phyloP scores from a whole-genome alignment of 64 coral and sea anemone genomes.

The Trachythela sp. region DNA sequence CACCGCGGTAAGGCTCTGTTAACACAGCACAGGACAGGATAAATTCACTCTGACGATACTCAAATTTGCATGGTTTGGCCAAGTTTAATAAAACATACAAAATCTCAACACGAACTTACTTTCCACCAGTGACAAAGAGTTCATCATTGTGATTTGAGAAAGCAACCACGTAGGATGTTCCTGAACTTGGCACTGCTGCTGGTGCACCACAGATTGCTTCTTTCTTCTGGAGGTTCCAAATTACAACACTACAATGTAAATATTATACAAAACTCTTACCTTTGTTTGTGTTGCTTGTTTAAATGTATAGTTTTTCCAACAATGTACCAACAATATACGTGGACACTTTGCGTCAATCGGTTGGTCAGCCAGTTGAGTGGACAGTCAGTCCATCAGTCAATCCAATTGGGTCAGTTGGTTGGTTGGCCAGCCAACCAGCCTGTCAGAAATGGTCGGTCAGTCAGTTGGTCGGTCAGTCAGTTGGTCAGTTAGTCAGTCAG shows the following conservation, averaged over 20 bases:
- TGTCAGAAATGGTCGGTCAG: not conserved
- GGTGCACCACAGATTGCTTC: slow-evolving; percentile 83
- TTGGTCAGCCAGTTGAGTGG: not conserved
- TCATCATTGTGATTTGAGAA: slow-evolving; percentile 81
- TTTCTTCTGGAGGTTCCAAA: slow-evolving; percentile 72
- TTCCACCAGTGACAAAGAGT: slow-evolving; percentile 88
- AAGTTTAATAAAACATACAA: too few relatives aligned
- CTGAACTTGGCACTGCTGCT: slow-evolving; percentile 85
- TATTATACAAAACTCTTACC: not conserved
- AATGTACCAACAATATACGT: too few relatives aligned
- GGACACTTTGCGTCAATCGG: too few relatives aligned
- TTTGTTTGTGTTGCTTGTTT: too few relatives aligned
- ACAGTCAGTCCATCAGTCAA: too few relatives aligned
- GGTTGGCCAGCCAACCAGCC: not conserved
- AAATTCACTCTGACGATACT: too few relatives aligned
- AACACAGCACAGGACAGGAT: too few relatives aligned
- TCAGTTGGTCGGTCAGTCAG: not conserved
- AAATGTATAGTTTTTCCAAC: too few relatives aligned
- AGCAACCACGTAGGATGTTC: slow-evolving; percentile 76
- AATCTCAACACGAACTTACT: too few relatives aligned
- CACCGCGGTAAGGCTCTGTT: too few relatives aligned
- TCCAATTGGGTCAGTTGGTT: not conserved
- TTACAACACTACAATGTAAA: slow-evolving; percentile 59
- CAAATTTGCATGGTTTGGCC: too few relatives aligned
- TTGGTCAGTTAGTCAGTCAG: not conserved